A percentile compares a stretch with the other conserved stretches of the same genome.
These are phyloP conservation scores for Laticauda colubrina DNA, from an alignment of 2,113 vertebrate species.

Conservation along the genomic window DNA sequence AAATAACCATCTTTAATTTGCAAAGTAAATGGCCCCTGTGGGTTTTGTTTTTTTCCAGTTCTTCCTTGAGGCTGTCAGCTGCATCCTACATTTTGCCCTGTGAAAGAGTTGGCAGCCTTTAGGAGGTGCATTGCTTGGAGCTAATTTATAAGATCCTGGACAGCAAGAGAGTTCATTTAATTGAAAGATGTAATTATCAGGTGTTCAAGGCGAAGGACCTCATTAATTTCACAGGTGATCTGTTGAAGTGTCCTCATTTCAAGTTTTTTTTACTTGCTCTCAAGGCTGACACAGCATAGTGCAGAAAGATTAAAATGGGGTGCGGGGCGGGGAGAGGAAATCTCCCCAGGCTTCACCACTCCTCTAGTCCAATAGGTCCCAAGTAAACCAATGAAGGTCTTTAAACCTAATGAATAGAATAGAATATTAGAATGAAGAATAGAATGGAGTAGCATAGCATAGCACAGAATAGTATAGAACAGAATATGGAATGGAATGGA, in stretches of 20 bases:
- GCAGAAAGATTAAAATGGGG: background rate
- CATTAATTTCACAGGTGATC: conserved; percentile 74
- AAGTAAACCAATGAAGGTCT: background rate
- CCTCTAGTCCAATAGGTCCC: background rate
- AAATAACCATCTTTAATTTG: background rate
- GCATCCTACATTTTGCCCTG: conserved; percentile 36
- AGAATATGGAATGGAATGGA: no score
- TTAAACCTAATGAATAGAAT: no score
- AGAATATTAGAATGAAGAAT: no score
- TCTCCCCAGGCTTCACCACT: background rate
- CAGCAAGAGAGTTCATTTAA: conserved; percentile 73
- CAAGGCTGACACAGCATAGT: conserved; percentile 35
- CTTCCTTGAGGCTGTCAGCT: conserved; percentile 14
- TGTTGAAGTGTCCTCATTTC: conserved; percentile 72
- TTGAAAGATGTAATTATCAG: conserved; percentile 80
- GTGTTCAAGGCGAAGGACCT: conserved; percentile 72
- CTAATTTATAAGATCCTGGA: conserved; percentile 72
- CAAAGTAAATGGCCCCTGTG: background rate
- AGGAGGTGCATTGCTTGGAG: conserved; percentile 62
- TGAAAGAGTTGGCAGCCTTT: conserved; percentile 44
- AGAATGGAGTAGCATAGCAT: no score
- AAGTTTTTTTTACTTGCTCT: conserved; percentile 58
- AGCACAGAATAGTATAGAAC: no score
- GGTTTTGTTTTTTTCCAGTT: background rate
- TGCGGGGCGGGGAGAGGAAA: conserved; percentile 13